Base-by-base conservation (phyloP, 1,140 invertebrate genomes). In the Galleria mellonella region DNA sequence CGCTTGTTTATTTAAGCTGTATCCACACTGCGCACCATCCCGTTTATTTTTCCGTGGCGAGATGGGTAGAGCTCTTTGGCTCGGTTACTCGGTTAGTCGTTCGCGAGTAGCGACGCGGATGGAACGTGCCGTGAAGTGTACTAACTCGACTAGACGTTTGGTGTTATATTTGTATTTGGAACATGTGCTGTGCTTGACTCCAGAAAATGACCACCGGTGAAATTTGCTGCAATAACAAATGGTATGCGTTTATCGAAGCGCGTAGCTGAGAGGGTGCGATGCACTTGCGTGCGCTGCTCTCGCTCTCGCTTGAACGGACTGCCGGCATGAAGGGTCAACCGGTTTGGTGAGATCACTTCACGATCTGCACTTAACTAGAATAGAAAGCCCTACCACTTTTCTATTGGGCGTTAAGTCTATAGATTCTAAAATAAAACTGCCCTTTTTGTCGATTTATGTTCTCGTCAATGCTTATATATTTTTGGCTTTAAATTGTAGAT, bases 251-350 rank as follows among this genome's bases (percentile, higher is more conserved):
- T 55, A 59, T 65, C 52, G 51, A 51, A 56, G 54, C 55, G 58
- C 50, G 58, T 53, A 61, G 60, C 55, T 73, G 65, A 68, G 57
- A 53, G 55, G 39, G 59, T 40, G 71, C 53, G 61, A 78, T 83
- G 76, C 68, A 71, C 63, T 70, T 79, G 66, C 55, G 68, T 43
- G 63, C 56, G 47, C 54, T 74, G 48, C 50, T 75, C 62, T 55
- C 63, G 35, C 55, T 62, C 58, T 51, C 63, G 41, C 54, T 62
- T 41, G 62, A 68, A 47, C 53, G 60, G 52, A 55, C 48, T 47
- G 59, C 63, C 63, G 72, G 67, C 62, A 83, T 84, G 79, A 84
- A 79, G 71, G 79, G 77, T 46, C 77, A 81, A 81, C 79, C 79
- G 73, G 79, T 84, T 75, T 84, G 79, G 79, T 84, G 62, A 84